These are phyloP conservation scores for Conger conger DNA, from an alignment of 2,113 vertebrate genomes.

Conservation along the genomic window DNA sequence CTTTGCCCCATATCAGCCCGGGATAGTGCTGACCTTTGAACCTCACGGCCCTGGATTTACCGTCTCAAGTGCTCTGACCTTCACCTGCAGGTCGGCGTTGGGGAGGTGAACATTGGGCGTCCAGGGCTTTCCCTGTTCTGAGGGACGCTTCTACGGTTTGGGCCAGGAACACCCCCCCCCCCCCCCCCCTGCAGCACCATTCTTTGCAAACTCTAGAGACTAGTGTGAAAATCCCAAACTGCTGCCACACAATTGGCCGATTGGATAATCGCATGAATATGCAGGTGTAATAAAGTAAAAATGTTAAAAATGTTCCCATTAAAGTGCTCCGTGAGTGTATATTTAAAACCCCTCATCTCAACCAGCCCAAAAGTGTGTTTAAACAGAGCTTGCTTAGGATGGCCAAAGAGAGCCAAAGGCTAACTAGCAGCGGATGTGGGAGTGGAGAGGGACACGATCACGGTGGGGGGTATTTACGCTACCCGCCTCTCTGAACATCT, in stretches of 20 bases:
- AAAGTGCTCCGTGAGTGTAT: no score
- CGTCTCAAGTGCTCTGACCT: background rate
- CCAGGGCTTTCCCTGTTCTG: background rate
- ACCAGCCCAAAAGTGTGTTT: slow-evolving; percentile 10
- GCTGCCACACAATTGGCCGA: no score
- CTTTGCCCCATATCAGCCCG: background rate
- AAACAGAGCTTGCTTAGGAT: background rate
- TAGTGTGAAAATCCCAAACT: no score
- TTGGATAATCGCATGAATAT: no score
- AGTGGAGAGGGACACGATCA: background rate
- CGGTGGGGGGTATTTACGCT: background rate
- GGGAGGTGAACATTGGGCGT: background rate
- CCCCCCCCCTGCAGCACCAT: no score
- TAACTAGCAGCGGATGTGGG: slow-evolving; percentile 7
- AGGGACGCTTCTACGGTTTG: background rate
- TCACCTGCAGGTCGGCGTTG: background rate
- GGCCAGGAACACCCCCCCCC: background rate
- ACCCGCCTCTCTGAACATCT: slow-evolving; percentile 29
- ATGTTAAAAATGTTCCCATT: no score
- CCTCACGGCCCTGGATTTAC: background rate
- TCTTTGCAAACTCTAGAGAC: no score
- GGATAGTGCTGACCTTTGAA: background rate
- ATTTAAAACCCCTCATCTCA: slow-evolving; percentile 22
- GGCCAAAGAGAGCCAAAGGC: background rate
- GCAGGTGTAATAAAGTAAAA: no score